phyloP scores from a whole-genome alignment of 2,113 vertebrate genomes.

The Corapipo altera region DNA sequence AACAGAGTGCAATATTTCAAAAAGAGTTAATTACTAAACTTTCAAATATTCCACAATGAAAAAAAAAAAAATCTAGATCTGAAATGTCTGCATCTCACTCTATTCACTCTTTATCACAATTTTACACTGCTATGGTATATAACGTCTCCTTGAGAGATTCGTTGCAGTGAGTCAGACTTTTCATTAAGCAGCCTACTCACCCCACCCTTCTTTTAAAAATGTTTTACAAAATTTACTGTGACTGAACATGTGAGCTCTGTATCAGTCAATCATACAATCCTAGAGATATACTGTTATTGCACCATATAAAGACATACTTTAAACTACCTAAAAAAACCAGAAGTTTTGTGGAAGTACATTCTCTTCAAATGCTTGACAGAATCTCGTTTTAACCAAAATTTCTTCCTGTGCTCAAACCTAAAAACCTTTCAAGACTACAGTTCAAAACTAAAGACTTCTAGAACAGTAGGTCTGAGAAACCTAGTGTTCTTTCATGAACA shows the following conservation, averaged over 20 bases:
- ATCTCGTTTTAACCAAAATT: neutral
- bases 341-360: neutral
- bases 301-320: neutral
- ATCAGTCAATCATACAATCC: neutral
- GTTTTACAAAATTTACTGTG: neutral
- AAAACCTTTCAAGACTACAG: neutral
- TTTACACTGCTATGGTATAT: neutral
- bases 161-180: conserved; percentile 1
- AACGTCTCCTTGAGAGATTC: neutral
- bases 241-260: neutral
- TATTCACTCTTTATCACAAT: neutral
- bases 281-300: neutral
- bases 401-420: neutral
- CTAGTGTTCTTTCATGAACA: neutral
- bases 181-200: conserved; percentile 27
- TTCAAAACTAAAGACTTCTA: neutral
- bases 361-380: neutral
- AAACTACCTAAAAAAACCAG: neutral
- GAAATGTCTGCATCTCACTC: neutral
- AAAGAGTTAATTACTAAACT: neutral
- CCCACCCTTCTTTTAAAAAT: neutral
- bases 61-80: neutral
- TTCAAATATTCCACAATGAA: neutral
- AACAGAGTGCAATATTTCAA: neutral
- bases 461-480: neutral